Conservation (phyloP, 2,797 vertebrate genomes). For the Acrossocheilus wenchowensis region DNA sequence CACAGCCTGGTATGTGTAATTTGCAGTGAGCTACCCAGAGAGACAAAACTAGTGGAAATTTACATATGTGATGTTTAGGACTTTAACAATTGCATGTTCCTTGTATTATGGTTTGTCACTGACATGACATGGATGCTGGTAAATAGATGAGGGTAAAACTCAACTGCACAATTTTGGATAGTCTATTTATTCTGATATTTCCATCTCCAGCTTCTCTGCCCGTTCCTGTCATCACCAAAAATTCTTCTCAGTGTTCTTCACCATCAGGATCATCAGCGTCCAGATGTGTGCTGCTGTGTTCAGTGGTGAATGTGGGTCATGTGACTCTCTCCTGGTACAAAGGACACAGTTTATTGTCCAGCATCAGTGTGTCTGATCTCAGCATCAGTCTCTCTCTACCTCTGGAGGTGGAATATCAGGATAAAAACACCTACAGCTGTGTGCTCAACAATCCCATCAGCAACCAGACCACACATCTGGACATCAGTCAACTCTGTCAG, state of each 20-base stretch:
- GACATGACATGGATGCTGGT: neutral
- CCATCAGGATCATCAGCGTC: neutral
- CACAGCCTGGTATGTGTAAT: neutral
- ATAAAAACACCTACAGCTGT: neutral
- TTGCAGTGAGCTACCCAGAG: fast-evolving
- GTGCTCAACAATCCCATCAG: neutral
- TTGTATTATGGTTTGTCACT: neutral
- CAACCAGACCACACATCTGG: neutral
- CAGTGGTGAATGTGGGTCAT: neutral
- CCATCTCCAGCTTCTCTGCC: neutral
- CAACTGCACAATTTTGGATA: neutral
- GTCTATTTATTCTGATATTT: neutral
- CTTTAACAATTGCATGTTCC: neutral
- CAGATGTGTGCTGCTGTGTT: neutral
- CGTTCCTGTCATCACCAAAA: neutral
- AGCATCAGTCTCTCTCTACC: neutral
- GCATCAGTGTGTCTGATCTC: slow-evolving; percentile 1
- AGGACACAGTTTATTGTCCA: slow-evolving; percentile 4
- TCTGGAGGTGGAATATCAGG: neutral
- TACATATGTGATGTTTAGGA: neutral
- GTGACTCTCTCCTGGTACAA: slow-evolving; percentile 9
- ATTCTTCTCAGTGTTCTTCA: neutral
- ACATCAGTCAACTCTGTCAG: neutral
- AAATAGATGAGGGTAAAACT: neutral
- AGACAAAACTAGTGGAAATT: neutral